These are phyloP conservation scores for Diaphora mendica DNA, from an alignment of 2,888 invertebrate genomes.

Conservation along the genomic window DNA sequence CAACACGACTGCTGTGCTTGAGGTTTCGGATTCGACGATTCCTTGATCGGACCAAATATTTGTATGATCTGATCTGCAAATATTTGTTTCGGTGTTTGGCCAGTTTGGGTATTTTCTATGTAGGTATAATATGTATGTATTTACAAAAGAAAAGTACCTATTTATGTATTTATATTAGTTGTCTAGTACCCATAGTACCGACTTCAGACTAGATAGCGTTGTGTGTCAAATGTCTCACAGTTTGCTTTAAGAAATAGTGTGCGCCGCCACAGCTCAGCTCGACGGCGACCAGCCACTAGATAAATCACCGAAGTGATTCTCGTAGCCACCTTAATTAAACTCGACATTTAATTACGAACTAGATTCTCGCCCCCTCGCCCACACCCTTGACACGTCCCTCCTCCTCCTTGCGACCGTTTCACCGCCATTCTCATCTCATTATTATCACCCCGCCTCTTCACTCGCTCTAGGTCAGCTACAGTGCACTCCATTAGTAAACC, in stretches of 20 bases:
- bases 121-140: too few species aligned
- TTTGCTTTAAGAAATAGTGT: conserved; percentile 9
- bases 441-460: conserved; percentile 30
- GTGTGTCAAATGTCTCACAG: conserved; percentile 6
- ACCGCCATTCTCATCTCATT: conserved; percentile 35
- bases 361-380: conserved; percentile 23
- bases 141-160: too few species aligned
- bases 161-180: too few species aligned
- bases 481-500: conserved; percentile 53
- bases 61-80: too few species aligned
- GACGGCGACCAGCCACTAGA: conserved; percentile 50
- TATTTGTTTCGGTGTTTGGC: too few species aligned
- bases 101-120: too few species aligned
- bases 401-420: conserved; percentile 22
- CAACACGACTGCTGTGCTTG: too few species aligned
- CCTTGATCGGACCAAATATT: too few species aligned
- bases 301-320: conserved; percentile 59
- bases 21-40: too few species aligned
- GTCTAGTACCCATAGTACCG: too few species aligned
- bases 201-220: too few species aligned
- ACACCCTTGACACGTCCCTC: conserved; percentile 10
- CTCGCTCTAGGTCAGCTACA: conserved; percentile 28
- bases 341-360: conserved; percentile 68
- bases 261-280: conserved; percentile 2
- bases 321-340: conserved; percentile 66